Evolutionary conservation across 2,113 vertebrate species (phyloP), one percentile per base, ranked within the genome.

Genomic region (Arizona elegans): DNA sequence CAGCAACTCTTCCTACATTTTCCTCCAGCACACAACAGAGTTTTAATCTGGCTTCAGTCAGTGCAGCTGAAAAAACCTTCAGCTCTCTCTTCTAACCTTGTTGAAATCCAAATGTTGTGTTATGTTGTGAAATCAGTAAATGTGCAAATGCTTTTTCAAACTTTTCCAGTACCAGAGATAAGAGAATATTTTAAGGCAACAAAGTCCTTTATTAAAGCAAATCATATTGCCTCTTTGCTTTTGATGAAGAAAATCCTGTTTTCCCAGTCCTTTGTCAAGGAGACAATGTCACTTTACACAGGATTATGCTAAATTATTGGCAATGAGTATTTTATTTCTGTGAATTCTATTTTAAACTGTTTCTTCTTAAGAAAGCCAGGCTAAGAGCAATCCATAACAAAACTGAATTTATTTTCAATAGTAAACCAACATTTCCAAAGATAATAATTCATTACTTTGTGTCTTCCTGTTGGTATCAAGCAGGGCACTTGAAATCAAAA

Each of bases 351-450:
- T 12, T 50, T 1, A 65, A 65, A 50, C 26, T 26, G 8, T 47
- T 47, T 47, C 58, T 21, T 56, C 50, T 38, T 53, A 85, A 93
- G 33, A 86, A 96, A 93, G 70, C 81, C 29, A 86, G 91, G 50
- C 1, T 65, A 58, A 91, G 43, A 29, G 50, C 54, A 56, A 50
- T 70, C 94, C 3, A 87, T 88, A 89, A 54, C 92, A 55, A 90
- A 93, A 90, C 11, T 3, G 47, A 91, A 91, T 7, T 0, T 0
- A 91, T 0, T 0, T 12, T 58, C 19, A 90, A 52, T 85, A 85
- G 24, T 89, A 38, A 52, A 54, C 1, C 29, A 38, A 43, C 21
- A 65, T 58, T 85, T 88, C 55, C n/a, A 89, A 55, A 55, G 1
- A 75, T 17, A 70, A 15, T 19, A 55, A 50, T 89, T n/a, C 56